Percentiles rank a stretch among this genome's conserved stretches.
Evolutionary conservation across 2,113 vertebrate genomes (phyloP).

Genomic region (Ivindomyrus marchei): DNA sequence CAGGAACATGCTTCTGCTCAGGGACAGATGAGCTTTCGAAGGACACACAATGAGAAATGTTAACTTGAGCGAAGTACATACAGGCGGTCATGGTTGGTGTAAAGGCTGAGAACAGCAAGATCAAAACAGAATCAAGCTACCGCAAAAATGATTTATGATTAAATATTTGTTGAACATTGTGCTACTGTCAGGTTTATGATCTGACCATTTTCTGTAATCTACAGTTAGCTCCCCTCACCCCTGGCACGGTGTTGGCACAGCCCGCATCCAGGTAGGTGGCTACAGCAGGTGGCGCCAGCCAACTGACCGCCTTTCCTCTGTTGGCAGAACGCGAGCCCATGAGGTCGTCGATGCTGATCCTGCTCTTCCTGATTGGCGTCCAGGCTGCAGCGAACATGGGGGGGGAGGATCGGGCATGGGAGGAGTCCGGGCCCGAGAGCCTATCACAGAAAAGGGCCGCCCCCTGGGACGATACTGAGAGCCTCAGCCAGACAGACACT

Average conservation of each 20-base stretch:
- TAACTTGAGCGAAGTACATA: background rate
- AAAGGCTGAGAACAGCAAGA: background rate
- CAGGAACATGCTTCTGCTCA: background rate
- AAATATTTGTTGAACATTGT: background rate
- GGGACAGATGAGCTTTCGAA: background rate
- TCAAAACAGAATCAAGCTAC: background rate
- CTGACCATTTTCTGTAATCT: background rate
- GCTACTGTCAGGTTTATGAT: background rate
- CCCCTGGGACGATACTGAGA: background rate
- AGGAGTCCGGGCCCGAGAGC: slow-evolving; percentile 51
- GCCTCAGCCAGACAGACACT: background rate
- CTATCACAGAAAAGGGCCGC: background rate
- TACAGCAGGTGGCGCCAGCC: background rate
- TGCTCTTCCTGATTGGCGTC: slow-evolving; percentile 83
- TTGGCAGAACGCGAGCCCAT: slow-evolving; percentile 69
- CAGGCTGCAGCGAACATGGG: slow-evolving; percentile 72
- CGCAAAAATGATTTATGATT: background rate
- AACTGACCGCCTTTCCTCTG: background rate
- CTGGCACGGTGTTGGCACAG: background rate
- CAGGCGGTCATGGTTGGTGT: background rate
- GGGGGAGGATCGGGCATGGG: slow-evolving; percentile 62
- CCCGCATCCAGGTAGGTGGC: background rate
- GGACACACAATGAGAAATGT: background rate
- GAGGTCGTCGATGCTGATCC: slow-evolving; percentile 89
- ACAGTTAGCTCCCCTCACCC: background rate